Evolutionary conservation across 1,140 invertebrate species (phyloP).

Genomic region (Brachionus manjavacas): DNA sequence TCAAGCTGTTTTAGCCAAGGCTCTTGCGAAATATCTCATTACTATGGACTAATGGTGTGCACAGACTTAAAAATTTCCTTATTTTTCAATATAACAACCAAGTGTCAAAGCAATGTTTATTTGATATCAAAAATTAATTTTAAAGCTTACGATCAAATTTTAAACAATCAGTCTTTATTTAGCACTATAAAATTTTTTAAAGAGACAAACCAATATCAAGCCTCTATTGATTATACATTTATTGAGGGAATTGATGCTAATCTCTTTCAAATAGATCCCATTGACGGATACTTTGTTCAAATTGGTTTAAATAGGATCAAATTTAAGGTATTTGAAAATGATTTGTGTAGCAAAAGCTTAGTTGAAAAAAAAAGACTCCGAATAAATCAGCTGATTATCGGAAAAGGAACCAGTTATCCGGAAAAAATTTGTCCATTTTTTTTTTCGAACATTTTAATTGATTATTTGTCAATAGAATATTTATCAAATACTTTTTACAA

Average conservation of each 20-base stretch:
- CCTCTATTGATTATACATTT: not conserved
- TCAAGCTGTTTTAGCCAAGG: not conserved
- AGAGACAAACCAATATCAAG: not conserved
- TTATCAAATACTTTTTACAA: not conserved
- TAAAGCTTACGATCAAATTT: not conserved
- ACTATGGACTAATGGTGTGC: not conserved
- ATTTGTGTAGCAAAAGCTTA: not conserved
- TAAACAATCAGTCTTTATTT: not conserved
- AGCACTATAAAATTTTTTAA: not conserved
- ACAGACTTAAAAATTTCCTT: not conserved
- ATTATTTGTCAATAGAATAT: not conserved
- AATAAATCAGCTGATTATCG: not conserved
- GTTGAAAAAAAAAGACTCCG: not conserved
- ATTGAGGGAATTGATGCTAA: not conserved
- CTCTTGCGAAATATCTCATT: not conserved
- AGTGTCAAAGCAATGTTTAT: not conserved
- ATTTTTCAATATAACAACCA: not conserved
- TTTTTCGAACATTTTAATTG: not conserved
- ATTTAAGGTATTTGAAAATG: not conserved
- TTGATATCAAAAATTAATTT: not conserved
- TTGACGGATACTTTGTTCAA: not conserved
- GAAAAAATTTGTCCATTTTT: not conserved
- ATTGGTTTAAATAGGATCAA: not conserved
- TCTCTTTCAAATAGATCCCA: not conserved
- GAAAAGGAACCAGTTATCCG: not conserved